These are phyloP conservation scores for Gastrophryne carolinensis DNA, from an alignment of 2,797 vertebrate species.

Conservation along the genomic window DNA sequence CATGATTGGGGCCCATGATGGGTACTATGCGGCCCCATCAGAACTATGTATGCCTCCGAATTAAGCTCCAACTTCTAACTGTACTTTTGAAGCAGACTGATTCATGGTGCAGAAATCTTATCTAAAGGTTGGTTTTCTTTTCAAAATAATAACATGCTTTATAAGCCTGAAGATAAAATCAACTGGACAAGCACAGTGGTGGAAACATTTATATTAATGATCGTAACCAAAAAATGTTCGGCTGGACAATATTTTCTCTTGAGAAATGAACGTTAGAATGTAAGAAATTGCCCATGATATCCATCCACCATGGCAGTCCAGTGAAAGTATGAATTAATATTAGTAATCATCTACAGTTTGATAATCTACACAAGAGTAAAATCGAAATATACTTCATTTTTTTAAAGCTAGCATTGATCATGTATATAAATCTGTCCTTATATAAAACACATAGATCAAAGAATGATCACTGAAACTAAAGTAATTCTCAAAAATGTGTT, in stretches of 20 bases:
- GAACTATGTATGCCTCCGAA: too few relatives aligned
- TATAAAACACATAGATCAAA: neutral
- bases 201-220: conserved; percentile 40
- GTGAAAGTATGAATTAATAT: neutral
- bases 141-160: conserved; percentile 8
- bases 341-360: neutral
- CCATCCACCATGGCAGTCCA: neutral
- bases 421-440: too few relatives aligned
- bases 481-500: too few relatives aligned
- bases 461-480: too few relatives aligned
- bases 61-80: too few relatives aligned
- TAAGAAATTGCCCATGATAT: conserved; percentile 22
- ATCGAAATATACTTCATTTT: neutral
- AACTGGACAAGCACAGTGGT: neutral
- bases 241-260: conserved; percentile 26
- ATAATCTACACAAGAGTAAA: neutral
- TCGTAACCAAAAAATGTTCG: conserved; percentile 36
- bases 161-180: conserved; percentile 2
- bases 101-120: neutral
- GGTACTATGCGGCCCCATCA: too few relatives aligned
- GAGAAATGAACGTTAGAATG: conserved; percentile 32
- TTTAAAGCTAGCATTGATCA: neutral
- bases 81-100: too few relatives aligned
- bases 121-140: neutral
- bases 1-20: too few relatives aligned